Evolutionary conservation across 2,888 invertebrate species (phyloP).

Genomic region (Tineola bisselliella): DNA sequence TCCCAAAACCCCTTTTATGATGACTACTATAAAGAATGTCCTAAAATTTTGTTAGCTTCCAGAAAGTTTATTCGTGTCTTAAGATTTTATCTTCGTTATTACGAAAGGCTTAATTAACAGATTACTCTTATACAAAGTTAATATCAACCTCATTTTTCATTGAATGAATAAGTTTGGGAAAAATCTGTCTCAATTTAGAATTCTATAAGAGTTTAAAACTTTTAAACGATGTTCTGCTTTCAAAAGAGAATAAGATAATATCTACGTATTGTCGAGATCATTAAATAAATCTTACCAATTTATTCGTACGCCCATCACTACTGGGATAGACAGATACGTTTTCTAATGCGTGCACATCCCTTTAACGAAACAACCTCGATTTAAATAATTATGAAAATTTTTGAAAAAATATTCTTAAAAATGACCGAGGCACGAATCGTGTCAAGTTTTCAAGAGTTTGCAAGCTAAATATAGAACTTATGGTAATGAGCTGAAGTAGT

Average conservation of each 20-base stretch:
- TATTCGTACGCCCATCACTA: too few relatives aligned
- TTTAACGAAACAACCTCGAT: too few relatives aligned
- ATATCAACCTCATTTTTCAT: background rate
- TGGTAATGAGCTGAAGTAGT: conserved; percentile 21
- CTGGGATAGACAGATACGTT: too few relatives aligned
- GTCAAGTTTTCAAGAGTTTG: background rate
- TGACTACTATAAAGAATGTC: conserved; percentile 16
- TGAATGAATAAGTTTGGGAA: background rate
- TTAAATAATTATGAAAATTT: too few relatives aligned
- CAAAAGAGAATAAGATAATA: too few relatives aligned
- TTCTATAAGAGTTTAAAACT: background rate
- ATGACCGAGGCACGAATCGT: background rate
- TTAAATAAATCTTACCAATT: too few relatives aligned
- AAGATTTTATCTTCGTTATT: conserved; percentile 5
- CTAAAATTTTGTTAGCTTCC: background rate
- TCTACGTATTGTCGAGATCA: too few relatives aligned
- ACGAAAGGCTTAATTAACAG: background rate
- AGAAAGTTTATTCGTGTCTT: conserved; percentile 9
- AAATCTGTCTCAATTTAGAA: background rate
- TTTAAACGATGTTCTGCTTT: background rate
- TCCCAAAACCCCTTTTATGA: conserved; percentile 19
- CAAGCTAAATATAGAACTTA: conserved; percentile 5
- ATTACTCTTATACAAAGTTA: background rate
- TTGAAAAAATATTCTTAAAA: background rate
- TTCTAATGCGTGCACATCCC: too few relatives aligned